Evolutionary conservation across 2,888 invertebrate species (phyloP).

Genomic region (Magallana nippona): DNA sequence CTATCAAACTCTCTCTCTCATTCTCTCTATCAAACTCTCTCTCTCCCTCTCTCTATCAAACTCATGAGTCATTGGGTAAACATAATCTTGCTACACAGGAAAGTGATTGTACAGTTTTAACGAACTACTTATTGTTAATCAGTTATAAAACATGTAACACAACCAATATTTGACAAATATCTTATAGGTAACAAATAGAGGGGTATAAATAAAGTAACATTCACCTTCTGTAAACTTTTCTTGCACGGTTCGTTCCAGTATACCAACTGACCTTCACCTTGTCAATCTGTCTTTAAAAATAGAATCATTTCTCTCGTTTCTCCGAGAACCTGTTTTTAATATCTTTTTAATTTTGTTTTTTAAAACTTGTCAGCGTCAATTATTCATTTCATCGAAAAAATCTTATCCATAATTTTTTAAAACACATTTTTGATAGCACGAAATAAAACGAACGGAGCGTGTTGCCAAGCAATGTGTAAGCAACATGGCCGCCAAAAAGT

Average conservation of each 20-base stretch:
- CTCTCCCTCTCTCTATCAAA: too few relatives aligned
- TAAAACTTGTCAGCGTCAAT: neutral
- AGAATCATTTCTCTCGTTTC: conserved; percentile 14
- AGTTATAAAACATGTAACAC: too few relatives aligned
- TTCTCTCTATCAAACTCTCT: too few relatives aligned
- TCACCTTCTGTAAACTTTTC: conserved; percentile 3
- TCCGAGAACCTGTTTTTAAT: conserved; percentile 22
- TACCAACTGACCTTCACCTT: conserved; percentile 47
- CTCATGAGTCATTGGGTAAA: too few relatives aligned
- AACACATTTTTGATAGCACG: neutral
- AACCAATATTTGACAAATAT: too few relatives aligned
- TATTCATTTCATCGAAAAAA: neutral
- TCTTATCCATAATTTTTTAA: neutral
- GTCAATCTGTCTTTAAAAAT: conserved; percentile 27
- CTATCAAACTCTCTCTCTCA: too few relatives aligned
- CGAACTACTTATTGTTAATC: too few relatives aligned
- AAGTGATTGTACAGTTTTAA: too few relatives aligned
- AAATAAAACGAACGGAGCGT: neutral
- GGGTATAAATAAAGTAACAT: neutral
- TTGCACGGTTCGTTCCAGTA: neutral
- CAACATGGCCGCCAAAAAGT: conserved; percentile 51
- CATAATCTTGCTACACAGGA: too few relatives aligned
- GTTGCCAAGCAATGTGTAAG: conserved; percentile 52
- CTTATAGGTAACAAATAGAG: too few relatives aligned
- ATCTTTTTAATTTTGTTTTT: conserved; percentile 29